Percentiles rank a stretch among this genome's conserved stretches.
These are phyloP conservation scores for Euura lappo DNA, from an alignment of 1,140 invertebrate species.

Conservation along the genomic window DNA sequence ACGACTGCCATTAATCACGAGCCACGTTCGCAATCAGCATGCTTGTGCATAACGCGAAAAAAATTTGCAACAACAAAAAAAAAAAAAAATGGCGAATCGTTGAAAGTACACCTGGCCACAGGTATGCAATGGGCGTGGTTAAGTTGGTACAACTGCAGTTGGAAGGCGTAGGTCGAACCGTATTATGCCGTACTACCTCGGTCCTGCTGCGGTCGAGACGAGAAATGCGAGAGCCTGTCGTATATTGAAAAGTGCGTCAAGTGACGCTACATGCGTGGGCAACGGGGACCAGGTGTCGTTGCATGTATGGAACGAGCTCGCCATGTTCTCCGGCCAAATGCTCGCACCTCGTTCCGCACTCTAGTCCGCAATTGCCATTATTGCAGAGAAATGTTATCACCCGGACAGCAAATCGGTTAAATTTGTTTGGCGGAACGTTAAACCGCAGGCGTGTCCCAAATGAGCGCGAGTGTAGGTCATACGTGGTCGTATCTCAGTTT, in stretches of 20 bases:
- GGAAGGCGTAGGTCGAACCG: conserved; percentile 13
- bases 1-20: too few species aligned
- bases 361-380: too few species aligned
- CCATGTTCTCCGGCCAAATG: too few species aligned
- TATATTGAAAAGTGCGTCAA: conserved; percentile 9
- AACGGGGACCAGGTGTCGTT: conserved; percentile 1
- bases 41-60: neutral
- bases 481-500: too few species aligned
- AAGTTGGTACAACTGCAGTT: conserved; percentile 6
- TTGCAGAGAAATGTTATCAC: too few species aligned
- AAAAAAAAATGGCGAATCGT: conserved; percentile 2
- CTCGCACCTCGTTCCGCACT: too few species aligned
- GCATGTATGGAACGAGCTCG: neutral
- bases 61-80: neutral
- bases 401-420: too few species aligned
- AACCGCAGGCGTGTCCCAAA: too few species aligned
- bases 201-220: neutral
- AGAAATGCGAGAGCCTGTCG: conserved; percentile 8
- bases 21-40: too few species aligned
- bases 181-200: conserved; percentile 11
- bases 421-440: too few species aligned
- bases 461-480: too few species aligned
- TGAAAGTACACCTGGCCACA: conserved; percentile 13
- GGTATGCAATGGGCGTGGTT: conserved; percentile 15
- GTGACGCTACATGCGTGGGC: conserved; percentile 15